phyloP scores from a whole-genome alignment of 2,113 vertebrate genomes.

The Rhinogobius similis region DNA sequence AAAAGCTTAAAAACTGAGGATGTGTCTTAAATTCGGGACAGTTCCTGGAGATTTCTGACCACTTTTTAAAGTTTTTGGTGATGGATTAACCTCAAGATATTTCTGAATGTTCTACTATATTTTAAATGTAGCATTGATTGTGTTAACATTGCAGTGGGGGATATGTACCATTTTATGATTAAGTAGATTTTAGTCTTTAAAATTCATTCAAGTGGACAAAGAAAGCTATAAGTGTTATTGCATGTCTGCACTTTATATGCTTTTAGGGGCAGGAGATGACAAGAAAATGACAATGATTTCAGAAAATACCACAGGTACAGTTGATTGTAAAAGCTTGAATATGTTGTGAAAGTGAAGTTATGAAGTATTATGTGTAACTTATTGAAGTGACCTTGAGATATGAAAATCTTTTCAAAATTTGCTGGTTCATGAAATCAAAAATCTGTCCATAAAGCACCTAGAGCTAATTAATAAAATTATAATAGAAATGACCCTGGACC shows the following conservation, averaged over 20 bases:
- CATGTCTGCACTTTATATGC: slow-evolving; percentile 51
- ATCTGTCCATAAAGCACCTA: neutral
- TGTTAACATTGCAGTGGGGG: slow-evolving; percentile 18
- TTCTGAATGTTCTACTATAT: slow-evolving; percentile 12
- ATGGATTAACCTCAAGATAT: slow-evolving; percentile 27
- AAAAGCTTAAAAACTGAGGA: slow-evolving; percentile 48
- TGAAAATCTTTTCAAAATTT: slow-evolving; percentile 12
- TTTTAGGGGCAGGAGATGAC: slow-evolving; percentile 24
- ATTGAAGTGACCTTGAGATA: slow-evolving; percentile 18
- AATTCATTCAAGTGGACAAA: slow-evolving; percentile 10
- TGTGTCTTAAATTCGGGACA: neutral
- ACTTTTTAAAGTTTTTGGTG: slow-evolving; percentile 38
- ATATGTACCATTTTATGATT: slow-evolving; percentile 15
- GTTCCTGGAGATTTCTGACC: neutral
- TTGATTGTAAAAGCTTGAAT: slow-evolving; percentile 5
- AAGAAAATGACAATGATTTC: slow-evolving; percentile 7
- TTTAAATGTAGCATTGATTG: slow-evolving; percentile 19
- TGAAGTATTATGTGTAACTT: slow-evolving; percentile 54
- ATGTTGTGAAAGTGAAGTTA: slow-evolving; percentile 42
- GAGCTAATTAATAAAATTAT: neutral
- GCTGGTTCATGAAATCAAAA: neutral
- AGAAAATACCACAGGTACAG: neutral
- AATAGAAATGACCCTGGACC: neutral
- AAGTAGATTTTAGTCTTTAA: slow-evolving; percentile 21
- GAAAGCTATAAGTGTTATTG: slow-evolving; percentile 37